Percentiles rank a stretch among this genome's conserved stretches.
Evolutionary conservation across 2,113 vertebrate species (phyloP).

Genomic region (Falcunculus frontatus): DNA sequence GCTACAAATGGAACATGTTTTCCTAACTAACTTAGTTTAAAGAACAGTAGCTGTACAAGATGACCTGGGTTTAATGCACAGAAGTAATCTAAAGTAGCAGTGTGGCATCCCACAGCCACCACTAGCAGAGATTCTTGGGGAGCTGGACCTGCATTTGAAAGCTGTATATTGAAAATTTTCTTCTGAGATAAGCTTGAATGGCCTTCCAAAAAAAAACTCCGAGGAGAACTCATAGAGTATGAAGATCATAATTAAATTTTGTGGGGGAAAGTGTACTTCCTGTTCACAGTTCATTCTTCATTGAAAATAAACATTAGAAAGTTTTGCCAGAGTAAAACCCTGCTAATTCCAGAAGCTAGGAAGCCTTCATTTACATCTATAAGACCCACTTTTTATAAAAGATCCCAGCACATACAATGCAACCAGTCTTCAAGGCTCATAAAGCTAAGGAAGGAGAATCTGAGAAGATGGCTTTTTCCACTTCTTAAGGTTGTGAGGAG

Average conservation of each 20-base stretch:
- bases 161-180: background rate
- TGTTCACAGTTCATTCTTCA: background rate
- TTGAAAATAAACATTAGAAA: background rate
- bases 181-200: background rate
- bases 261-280: background rate
- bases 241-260: background rate
- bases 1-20: background rate
- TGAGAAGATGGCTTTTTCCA: background rate
- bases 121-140: background rate
- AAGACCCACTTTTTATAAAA: background rate
- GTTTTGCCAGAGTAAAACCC: background rate
- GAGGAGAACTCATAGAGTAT: background rate
- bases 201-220: background rate
- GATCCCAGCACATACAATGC: background rate
- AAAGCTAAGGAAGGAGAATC: background rate
- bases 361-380: background rate
- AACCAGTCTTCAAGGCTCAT: background rate
- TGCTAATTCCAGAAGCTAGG: background rate
- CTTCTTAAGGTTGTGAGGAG: background rate
- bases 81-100: background rate
- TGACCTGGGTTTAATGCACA: background rate
- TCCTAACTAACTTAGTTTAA: slow-evolving; percentile 15
- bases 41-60: background rate
- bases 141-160: background rate
- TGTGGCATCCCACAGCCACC: background rate